These are phyloP conservation scores for Drosophila helvetica DNA, from an alignment of 2,888 invertebrate genomes.

Conservation along the genomic window DNA sequence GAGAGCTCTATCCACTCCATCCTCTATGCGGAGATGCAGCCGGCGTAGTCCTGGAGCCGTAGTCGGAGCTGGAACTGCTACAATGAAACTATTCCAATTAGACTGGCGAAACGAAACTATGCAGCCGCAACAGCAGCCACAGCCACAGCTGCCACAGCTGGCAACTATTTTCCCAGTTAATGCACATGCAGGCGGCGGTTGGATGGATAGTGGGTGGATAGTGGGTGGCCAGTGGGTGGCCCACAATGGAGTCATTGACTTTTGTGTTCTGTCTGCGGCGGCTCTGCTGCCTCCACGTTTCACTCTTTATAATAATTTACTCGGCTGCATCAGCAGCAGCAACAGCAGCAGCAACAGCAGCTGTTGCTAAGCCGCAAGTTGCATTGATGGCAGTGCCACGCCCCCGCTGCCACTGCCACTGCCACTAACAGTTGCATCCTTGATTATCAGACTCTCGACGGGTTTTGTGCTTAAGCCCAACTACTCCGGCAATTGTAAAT, in stretches of 20 bases:
- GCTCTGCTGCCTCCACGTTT: slow-evolving; percentile 21
- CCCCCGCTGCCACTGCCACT: slow-evolving; percentile 29
- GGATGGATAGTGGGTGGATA: not conserved
- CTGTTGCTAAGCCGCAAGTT: slow-evolving; percentile 76
- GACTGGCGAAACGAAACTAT: slow-evolving; percentile 69
- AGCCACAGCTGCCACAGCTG: not conserved
- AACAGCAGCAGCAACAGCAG: slow-evolving; percentile 38
- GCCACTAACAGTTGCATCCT: slow-evolving; percentile 25
- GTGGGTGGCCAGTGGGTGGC: slow-evolving; percentile 6
- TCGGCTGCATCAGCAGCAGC: slow-evolving; percentile 1
- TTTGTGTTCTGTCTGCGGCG: slow-evolving; percentile 63
- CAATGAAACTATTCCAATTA: slow-evolving; percentile 78
- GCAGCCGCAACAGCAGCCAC: slow-evolving; percentile 57
- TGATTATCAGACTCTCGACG: slow-evolving; percentile 47
- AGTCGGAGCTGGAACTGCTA: slow-evolving; percentile 3
- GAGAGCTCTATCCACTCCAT: not conserved
- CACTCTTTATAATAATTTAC: slow-evolving; percentile 67
- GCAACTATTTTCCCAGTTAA: slow-evolving; percentile 73
- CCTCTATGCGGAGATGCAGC: not conserved
- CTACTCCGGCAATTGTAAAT: slow-evolving; percentile 61
- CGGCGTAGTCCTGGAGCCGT: not conserved
- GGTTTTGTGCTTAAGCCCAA: slow-evolving; percentile 68
- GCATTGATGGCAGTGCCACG: slow-evolving; percentile 67
- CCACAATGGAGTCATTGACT: slow-evolving; percentile 77
- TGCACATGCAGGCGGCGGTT: slow-evolving; percentile 59